Base-by-base conservation (phyloP, 2,888 invertebrate genomes). In the Masnerella sp. region DNA sequence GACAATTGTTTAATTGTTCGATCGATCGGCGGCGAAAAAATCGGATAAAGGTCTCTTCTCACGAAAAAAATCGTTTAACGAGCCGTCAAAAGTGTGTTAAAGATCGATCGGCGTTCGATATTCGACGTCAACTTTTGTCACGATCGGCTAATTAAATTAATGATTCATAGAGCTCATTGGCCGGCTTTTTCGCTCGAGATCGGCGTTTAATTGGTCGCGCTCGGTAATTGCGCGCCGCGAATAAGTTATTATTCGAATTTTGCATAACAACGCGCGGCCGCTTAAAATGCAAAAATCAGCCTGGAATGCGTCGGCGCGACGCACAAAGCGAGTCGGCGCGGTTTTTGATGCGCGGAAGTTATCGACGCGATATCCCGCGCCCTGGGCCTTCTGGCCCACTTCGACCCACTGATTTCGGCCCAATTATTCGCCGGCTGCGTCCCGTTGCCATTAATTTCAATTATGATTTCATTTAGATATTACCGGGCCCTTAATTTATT, bases 1-100 rank as follows among this genome's bases (percentile, higher is more conserved):
- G 56, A 70, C 56, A 70, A 70, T 49, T 62, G 38, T 70, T 70
- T 70, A 62, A 70, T 70, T 70, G 54, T 61, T 69, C 61, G 17
- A 40, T 4, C 18, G 38, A 9, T 22, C 56, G 5, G 5, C 8
- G 11, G 17, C 1, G 22, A 14, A 25, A 15, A 1, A 18, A 28
- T 2, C 2, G 4, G n/a, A 43, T n/a, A 52, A 40, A n/a, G n/a
- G n/a, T n/a, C n/a, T n/a, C n/a, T n/a, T n/a, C n/a, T n/a, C n/a
- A 15, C 49, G n/a, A 56, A 68, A 68, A 69, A 45, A 54, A 45
- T 8, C 25, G 56, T 56, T 68, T 68, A 54, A 69, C 47, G 54
- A 40, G 47, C 36, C 34, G 54, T 69, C 69, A 54, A 68, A 54
- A 34, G 52, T 45, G 52, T 51, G 45, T 38, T 54, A 56, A 70